phyloP scores from a whole-genome alignment of 2,113 vertebrate species.

The Porphyrio hochstetteri region DNA sequence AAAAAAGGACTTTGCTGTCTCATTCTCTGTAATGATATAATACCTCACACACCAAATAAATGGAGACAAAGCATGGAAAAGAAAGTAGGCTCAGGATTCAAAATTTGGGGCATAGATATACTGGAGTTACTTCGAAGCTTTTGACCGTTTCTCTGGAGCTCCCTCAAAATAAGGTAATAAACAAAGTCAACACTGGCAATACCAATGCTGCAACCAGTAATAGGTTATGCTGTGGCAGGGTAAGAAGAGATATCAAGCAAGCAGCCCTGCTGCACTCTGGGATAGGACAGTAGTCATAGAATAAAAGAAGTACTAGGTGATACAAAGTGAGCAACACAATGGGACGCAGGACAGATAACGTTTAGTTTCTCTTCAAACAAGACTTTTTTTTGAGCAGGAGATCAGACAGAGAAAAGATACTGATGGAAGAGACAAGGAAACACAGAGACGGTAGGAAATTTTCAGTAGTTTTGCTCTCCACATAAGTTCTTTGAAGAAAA shows the following conservation, averaged over 20 bases:
- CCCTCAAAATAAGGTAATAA: neutral
- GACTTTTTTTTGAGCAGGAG: neutral
- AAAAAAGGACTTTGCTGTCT: slow-evolving; percentile 2
- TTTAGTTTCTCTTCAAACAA: neutral
- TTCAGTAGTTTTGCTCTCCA: neutral
- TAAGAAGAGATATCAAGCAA: neutral
- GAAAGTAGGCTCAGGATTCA: neutral
- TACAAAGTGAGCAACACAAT: neutral
- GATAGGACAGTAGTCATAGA: neutral
- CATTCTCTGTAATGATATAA: neutral
- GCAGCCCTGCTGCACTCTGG: neutral
- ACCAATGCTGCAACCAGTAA: neutral
- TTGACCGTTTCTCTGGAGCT: neutral
- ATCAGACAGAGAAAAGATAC: neutral
- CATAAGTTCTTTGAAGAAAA: neutral
- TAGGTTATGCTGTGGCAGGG: neutral
- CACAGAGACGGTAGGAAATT: neutral
- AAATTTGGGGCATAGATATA: neutral
- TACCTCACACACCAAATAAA: neutral
- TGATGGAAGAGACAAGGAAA: neutral
- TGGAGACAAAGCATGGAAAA: neutral
- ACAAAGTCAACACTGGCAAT: neutral
- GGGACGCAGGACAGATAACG: neutral
- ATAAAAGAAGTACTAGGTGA: neutral
- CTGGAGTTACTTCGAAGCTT: neutral